Conservation (phyloP, 2,113 vertebrate genomes). For the Azemiops feae region DNA sequence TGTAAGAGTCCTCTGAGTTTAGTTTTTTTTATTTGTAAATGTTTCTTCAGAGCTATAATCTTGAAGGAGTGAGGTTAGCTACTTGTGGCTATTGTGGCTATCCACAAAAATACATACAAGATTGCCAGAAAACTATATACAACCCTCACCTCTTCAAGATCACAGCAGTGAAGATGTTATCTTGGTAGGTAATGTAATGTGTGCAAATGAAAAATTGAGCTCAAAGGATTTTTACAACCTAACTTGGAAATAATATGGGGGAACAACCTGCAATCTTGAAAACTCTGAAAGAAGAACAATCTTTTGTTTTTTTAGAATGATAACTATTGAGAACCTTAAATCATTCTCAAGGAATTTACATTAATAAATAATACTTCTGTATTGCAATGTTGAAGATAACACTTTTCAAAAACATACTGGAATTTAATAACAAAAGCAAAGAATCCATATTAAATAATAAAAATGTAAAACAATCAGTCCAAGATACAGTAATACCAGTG, state of each 20-base stretch:
- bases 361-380: background rate
- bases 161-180: background rate
- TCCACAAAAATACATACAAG: too few relatives aligned
- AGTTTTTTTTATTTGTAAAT: too few relatives aligned
- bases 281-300: background rate
- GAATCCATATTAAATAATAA: conserved; percentile 26
- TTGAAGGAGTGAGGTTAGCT: too few relatives aligned
- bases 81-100: too few relatives aligned
- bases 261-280: background rate
- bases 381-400: conserved; percentile 28
- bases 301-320: background rate
- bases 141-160: background rate
- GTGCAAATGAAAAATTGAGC: background rate
- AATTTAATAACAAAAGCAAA: conserved; percentile 26
- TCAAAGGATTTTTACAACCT: background rate
- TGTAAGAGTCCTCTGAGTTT: too few relatives aligned
- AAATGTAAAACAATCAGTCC: conserved; percentile 33
- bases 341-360: conserved; percentile 3
- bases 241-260: background rate
- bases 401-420: conserved; percentile 17
- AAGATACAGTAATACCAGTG: conserved; percentile 34
- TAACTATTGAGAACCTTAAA: background rate
- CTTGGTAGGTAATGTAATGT: background rate
- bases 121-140: too few relatives aligned
- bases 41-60: too few relatives aligned